Evolutionary conservation across 2,113 vertebrate species (phyloP).

Genomic region (Cervus canadensis): DNA sequence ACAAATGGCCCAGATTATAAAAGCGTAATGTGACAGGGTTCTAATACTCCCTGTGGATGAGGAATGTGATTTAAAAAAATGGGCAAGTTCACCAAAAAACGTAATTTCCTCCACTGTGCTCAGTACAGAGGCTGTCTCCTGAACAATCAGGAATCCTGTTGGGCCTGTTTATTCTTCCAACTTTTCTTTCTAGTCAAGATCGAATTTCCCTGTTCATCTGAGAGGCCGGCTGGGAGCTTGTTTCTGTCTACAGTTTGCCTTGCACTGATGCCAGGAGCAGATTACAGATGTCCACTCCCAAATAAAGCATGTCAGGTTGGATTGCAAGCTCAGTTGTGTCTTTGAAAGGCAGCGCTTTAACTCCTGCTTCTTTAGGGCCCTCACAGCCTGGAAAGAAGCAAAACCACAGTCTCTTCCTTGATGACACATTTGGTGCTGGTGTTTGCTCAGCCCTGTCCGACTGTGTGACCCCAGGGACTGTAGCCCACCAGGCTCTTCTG

Average conservation of each 20-base stretch:
- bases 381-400: neutral
- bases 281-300: neutral
- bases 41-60: neutral
- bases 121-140: neutral
- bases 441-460: rapidly evolving
- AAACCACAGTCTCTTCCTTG: rapidly evolving
- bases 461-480: neutral
- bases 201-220: neutral
- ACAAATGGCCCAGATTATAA: neutral
- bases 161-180: neutral
- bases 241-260: neutral
- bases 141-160: neutral
- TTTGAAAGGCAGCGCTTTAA: neutral
- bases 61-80: neutral
- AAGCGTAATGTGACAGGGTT: neutral
- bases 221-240: rapidly evolving
- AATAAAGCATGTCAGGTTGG: neutral
- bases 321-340: neutral
- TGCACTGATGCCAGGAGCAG: neutral
- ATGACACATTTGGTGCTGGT: neutral
- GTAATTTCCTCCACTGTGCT: neutral
- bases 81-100: neutral
- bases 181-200: neutral
- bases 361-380: neutral
- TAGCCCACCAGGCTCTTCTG: neutral